Base-by-base conservation (phyloP, 2,888 invertebrate species). In the Scaptomyza parva region DNA sequence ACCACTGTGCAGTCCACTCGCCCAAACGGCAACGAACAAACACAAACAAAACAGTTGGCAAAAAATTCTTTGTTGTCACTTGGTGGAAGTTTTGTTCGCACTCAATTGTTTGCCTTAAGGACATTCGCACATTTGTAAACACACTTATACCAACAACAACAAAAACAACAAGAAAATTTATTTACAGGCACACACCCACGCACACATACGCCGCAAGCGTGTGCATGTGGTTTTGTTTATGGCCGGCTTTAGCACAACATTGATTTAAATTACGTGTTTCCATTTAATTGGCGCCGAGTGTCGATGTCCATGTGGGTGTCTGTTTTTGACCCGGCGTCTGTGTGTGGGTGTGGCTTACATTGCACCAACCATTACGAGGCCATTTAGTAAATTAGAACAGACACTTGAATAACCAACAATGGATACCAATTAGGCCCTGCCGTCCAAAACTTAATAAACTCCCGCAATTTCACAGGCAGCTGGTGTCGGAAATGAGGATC, bases 41-140 rank as follows among this genome's bases (percentile, higher is more conserved):
- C 58, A 52, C 69, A 74, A 70, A 75, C 53, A 78, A 78, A 78
- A 70, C 75, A 61, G 55, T 60, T 76, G 57, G 12, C 35, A 63
- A 84, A 78, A 71, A 74, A 40, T 67, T 77, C 70, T 71, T 78
- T 83, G 80, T 84, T 85, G 76, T 86, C 82, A 77, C 72, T 84
- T 71, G 68, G 65, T 62, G 65, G 69, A 90, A 90, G 78, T 90
- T 89, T 89, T 79, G 78, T 89, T 90, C 89, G 76, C 89, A 89
- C 90, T 88, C 88, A 88, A 90, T 89, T 89, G 86, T 83, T 84
- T 86, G 86, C 78, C 86, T 80, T 83, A 82, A 84, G 83, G 77
- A 86, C 88, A 83, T 88, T 84, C 74, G 83, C 76, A 87, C 83
- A 85, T 82, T 87, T 83, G 87, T 87, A 81, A 82, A 62, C 80